Evolutionary conservation across 2,113 vertebrate species (phyloP).

Genomic region (Psammodynastes pulverulentus): DNA sequence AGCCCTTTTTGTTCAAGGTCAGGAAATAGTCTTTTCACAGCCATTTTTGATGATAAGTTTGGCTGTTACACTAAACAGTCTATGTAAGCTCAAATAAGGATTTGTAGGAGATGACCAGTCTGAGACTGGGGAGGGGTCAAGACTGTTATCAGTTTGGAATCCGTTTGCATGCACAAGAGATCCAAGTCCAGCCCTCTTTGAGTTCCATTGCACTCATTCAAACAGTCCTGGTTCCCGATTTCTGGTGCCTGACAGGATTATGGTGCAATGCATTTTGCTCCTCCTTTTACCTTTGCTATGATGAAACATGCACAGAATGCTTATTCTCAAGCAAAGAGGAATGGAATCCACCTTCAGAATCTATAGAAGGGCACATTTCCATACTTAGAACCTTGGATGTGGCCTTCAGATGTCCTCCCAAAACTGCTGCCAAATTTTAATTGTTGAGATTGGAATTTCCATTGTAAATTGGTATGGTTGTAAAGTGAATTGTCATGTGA

Average conservation of each 20-base stretch:
- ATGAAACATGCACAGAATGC: not conserved
- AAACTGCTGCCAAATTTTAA: not conserved
- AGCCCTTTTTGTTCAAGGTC: not conserved
- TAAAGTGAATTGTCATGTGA: not conserved
- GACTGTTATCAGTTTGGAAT: not conserved
- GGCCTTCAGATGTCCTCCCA: not conserved
- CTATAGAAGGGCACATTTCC: not conserved
- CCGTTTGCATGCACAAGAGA: not conserved
- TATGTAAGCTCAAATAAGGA: not conserved
- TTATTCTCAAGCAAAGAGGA: not conserved
- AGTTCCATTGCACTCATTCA: not conserved
- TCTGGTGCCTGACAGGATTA: not conserved
- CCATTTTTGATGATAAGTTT: not conserved
- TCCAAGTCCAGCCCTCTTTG: not conserved
- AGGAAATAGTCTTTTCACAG: not conserved
- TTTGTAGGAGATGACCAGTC: not conserved
- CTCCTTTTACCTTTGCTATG: not conserved
- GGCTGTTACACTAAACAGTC: not conserved
- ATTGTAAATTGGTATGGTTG: not conserved
- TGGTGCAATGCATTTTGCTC: not conserved
- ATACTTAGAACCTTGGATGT: not conserved
- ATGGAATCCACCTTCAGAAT: not conserved
- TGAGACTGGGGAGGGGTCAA: not conserved
- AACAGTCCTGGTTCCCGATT: not conserved
- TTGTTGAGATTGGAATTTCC: not conserved